A percentile compares a stretch with the other conserved stretches of the same genome.
Conservation (phyloP, 2,888 invertebrate genomes). For the Nomada lathburiana region DNA sequence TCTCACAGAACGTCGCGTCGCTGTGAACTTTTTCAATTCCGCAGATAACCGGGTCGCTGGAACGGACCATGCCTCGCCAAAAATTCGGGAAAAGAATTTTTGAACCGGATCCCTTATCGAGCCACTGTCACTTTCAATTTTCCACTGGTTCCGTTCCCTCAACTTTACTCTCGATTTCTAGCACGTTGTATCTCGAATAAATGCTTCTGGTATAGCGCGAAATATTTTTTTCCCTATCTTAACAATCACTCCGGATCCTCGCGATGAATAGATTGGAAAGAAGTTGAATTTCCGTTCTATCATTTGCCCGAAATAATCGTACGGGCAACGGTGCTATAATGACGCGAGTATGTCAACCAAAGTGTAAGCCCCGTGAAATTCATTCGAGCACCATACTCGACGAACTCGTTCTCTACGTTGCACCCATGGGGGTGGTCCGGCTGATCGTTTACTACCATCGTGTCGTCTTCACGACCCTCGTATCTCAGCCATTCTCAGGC, state of each 20-base stretch:
- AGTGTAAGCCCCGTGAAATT: conserved; percentile 52
- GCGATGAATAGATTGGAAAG: not conserved
- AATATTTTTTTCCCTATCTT: no score
- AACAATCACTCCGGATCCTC: no score
- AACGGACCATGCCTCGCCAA: conserved; percentile 4
- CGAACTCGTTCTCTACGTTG: conserved; percentile 51
- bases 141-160: not conserved
- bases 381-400: conserved; percentile 54
- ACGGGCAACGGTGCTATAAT: conserved; percentile 25
- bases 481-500: conserved; percentile 51
- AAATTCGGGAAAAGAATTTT: conserved; percentile 44
- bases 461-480: conserved; percentile 53
- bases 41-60: conserved; percentile 35
- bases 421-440: conserved; percentile 57
- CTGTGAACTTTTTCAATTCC: conserved; percentile 66
- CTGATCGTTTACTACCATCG: conserved; percentile 60
- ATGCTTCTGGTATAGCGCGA: no score
- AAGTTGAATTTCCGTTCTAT: not conserved
- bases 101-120: conserved; percentile 37
- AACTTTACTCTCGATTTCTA: no score
- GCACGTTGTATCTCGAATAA: no score
- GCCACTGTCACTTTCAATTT: conserved; percentile 32
- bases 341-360: conserved; percentile 16
- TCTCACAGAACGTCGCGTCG: conserved; percentile 37
- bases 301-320: conserved; percentile 9